Conservation (phyloP, 1,140 invertebrate species). For the Lutraria rhynchaena region DNA sequence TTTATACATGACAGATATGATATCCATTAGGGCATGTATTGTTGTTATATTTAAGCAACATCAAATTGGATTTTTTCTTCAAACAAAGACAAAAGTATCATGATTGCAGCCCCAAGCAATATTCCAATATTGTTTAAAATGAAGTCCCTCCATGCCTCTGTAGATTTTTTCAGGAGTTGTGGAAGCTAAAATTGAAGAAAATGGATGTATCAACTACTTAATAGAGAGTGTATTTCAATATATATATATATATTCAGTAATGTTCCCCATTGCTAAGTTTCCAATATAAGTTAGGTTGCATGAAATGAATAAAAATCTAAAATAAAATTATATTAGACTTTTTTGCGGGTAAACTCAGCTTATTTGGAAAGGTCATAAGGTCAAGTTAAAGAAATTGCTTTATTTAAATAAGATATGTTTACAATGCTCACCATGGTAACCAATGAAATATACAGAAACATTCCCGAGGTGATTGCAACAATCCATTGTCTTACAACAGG, state of each 20-base stretch:
- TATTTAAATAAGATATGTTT: too few species aligned
- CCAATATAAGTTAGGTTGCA: too few species aligned
- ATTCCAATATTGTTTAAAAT: conserved; percentile 49
- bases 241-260: background rate
- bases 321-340: too few species aligned
- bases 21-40: too few species aligned
- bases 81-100: conserved; percentile 39
- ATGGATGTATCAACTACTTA: background rate
- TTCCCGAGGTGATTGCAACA: conserved; percentile 85
- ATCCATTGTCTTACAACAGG: conserved; percentile 82
- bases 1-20: too few species aligned
- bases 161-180: conserved; percentile 9
- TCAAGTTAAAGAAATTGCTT: too few species aligned
- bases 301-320: too few species aligned
- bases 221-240: background rate
- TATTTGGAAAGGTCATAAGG: too few species aligned
- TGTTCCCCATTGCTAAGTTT: background rate
- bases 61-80: conserved; percentile 25
- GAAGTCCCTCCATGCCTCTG: conserved; percentile 1
- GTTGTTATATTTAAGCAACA: too few species aligned
- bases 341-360: too few species aligned
- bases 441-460: conserved; percentile 87
- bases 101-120: conserved; percentile 23
- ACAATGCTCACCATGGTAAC: conserved; percentile 86
- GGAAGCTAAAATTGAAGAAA: conserved; percentile 43